Conservation (phyloP, 2,888 invertebrate genomes). For the Hofmannophila pseudospretella region DNA sequence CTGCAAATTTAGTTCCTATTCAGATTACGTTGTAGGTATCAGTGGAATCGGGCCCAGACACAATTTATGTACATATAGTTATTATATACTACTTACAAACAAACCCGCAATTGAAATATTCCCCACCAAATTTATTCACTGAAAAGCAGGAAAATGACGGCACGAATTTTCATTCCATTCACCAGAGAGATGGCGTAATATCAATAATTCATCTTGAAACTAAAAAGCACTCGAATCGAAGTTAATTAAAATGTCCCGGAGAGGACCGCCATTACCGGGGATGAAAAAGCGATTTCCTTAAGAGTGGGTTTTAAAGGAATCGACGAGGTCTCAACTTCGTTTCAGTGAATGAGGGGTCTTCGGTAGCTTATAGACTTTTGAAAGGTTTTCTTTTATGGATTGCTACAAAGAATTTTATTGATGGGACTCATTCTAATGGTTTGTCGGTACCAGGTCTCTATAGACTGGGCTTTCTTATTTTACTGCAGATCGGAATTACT, state of each 20-base stretch:
- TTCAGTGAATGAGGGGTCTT: conserved; percentile 44
- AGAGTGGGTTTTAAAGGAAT: conserved; percentile 64
- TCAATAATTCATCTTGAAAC: conserved; percentile 58
- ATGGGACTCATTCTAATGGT: conserved; percentile 31
- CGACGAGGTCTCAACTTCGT: conserved; percentile 51
- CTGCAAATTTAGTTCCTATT: no score
- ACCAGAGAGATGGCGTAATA: conserved; percentile 25
- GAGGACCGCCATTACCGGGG: conserved; percentile 62
- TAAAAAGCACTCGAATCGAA: conserved; percentile 52
- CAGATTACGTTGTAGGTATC: no score
- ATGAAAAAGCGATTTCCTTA: conserved; percentile 74
- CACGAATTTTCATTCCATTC: conserved; percentile 17
- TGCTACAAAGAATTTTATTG: conserved; percentile 47
- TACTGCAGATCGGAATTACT: neutral
- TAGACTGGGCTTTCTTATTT: conserved; percentile 4
- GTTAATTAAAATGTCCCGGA: conserved; percentile 73
- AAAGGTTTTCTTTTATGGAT: conserved; percentile 49
- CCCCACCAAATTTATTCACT: neutral
- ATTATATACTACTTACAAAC: no score
- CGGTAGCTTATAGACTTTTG: conserved; percentile 51
- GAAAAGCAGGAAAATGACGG: conserved; percentile 14
- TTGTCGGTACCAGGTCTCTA: conserved; percentile 7
- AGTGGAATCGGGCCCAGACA: no score
- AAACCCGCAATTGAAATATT: neutral
- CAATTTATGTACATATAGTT: no score